These are phyloP conservation scores for Alviniconcha marisindica DNA, from an alignment of 1,140 invertebrate genomes.

Conservation along the genomic window DNA sequence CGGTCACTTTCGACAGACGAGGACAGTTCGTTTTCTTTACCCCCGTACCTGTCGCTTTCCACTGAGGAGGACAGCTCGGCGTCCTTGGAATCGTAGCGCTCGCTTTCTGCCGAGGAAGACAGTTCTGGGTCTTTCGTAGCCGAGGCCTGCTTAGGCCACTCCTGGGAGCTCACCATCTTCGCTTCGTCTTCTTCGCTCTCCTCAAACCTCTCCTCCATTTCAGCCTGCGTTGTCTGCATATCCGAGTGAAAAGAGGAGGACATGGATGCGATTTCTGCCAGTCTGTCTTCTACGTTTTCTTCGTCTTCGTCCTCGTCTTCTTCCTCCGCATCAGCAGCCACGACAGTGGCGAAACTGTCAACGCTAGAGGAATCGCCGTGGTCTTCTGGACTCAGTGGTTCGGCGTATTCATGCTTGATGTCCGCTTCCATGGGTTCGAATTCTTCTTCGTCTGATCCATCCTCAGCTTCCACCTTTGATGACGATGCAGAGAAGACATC, in stretches of 20 bases:
- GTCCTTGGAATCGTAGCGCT: constrained; percentile 49
- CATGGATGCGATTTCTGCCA: constrained; percentile 74
- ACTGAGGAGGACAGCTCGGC: constrained; percentile 47
- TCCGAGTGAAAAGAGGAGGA: constrained; percentile 76
- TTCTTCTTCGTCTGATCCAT: constrained; percentile 40
- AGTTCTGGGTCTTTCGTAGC: constrained; percentile 42
- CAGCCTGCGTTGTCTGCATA: constrained; percentile 69
- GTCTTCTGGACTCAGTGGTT: constrained; percentile 63
- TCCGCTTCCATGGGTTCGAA: constrained; percentile 32
- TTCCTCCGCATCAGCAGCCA: constrained; percentile 79
- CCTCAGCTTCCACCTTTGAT: constrained; percentile 37
- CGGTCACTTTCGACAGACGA: constrained; percentile 42
- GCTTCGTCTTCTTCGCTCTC: constrained; percentile 76
- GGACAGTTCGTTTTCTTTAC: constrained; percentile 46
- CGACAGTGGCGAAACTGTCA: constrained; percentile 86
- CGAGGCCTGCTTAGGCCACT: constrained; percentile 40
- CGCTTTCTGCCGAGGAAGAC: constrained; percentile 58
- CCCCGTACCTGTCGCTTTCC: constrained; percentile 60
- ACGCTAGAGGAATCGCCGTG: constrained; percentile 85
- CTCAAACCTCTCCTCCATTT: constrained; percentile 88
- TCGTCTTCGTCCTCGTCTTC: constrained; percentile 88
- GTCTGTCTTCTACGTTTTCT: constrained; percentile 85
- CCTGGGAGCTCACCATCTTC: constrained; percentile 81
- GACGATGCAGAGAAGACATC: constrained; percentile 20
- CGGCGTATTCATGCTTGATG: constrained; percentile 32